Evolutionary conservation across 2,113 vertebrate genomes (phyloP), one percentile per base, ranked within the genome.

Genomic region (Cyanoramphus novaezelandiae): DNA sequence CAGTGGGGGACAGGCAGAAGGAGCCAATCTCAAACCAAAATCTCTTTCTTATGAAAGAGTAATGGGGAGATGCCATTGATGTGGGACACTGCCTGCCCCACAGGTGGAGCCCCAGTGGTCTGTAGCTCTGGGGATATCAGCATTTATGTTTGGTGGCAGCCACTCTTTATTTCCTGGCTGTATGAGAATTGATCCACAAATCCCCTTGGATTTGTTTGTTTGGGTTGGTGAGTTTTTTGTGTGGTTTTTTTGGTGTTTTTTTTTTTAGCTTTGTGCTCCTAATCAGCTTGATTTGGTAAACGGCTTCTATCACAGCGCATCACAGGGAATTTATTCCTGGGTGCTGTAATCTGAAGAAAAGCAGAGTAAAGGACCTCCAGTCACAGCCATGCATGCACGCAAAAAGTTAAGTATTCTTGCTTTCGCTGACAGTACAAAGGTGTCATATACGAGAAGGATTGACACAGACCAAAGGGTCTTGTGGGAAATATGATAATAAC

Each of bases 401-500:
- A 97, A 95, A 97, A 97, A 97, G 96, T 95, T 97, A 98, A 98
- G 97, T 96, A 97, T 97, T 97, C 97, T 94, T 97, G 97, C 98
- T 98, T 98, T 98, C 97, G 98, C 98, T 98, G 98, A 98, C 98
- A 98, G 97, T 98, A 98, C 98, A 98, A 98, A 98, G 95, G 98
- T 98, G 98, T 98, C 98, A 98, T 98, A 98, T 97, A 98, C 97
- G 98, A 98, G 98, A 99, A 98, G 98, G 98, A 98, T 98, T 98
- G 98, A 98, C 98, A 98, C 98, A 98, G 98, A 97, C 97, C 98
- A 98, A 98, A 98, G 97, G 98, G 98, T 97, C 99, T 98, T 97
- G 98, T 98, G 99, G 98, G 99, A 99, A 98, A 98, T 98, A 99
- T 99, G 98, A 99, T 98, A 98, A 98, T 99, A 98, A 99, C 99